These are phyloP conservation scores for Regulus satrapa DNA, from an alignment of 2,113 vertebrate genomes.

Conservation along the genomic window DNA sequence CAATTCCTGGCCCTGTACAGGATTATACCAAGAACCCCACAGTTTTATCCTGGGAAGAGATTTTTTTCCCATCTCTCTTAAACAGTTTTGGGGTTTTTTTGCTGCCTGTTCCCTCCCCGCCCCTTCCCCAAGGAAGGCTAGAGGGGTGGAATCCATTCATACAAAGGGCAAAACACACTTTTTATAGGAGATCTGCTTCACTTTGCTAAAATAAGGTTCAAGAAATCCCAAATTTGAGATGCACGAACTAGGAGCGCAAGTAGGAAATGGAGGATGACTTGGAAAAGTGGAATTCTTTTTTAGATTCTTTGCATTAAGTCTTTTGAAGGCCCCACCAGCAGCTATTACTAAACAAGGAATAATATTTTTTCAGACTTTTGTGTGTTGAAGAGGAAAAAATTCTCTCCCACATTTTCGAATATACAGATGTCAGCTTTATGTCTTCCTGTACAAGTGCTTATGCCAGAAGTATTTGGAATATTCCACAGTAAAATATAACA, in stretches of 20 bases:
- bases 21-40: not conserved
- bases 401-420: not conserved
- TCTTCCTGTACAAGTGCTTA: not conserved
- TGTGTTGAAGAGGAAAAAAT: not conserved
- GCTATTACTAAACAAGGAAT: not conserved
- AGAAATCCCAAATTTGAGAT: not conserved
- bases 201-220: not conserved
- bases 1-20: not conserved
- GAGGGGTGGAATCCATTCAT: not conserved
- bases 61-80: not conserved
- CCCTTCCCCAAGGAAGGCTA: not conserved
- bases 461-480: not conserved
- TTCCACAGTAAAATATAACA: not conserved
- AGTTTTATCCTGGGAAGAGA: not conserved
- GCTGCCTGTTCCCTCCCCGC: rapidly evolving
- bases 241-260: not conserved
- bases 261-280: not conserved
- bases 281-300: not conserved
- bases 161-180: not conserved
- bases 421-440: not conserved
- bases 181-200: not conserved
- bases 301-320: not conserved
- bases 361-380: not conserved
- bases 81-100: not conserved
- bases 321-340: not conserved